These are phyloP conservation scores for Eclectus roratus DNA, from an alignment of 2,113 vertebrate species.

Conservation along the genomic window DNA sequence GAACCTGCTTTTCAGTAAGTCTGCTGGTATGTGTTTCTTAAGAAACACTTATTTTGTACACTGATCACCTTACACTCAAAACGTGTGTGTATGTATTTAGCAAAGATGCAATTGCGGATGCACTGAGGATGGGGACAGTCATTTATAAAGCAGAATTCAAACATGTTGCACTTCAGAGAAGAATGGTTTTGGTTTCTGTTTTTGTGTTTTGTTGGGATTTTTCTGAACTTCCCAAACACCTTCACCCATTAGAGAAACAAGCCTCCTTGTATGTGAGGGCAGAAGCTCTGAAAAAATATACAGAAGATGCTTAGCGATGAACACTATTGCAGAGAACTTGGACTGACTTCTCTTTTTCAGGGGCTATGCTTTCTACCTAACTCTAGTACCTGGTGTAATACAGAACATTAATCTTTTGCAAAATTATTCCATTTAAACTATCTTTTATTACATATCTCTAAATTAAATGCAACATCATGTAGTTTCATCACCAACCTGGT, in stretches of 20 bases:
- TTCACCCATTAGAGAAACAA: not conserved
- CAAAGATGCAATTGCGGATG: not conserved
- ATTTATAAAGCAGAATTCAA: not conserved
- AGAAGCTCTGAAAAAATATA: not conserved
- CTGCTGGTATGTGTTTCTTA: not conserved
- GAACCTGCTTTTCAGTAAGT: not conserved
- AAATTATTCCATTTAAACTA: not conserved
- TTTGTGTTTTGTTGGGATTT: not conserved
- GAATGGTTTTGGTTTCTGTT: not conserved
- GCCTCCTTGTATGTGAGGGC: not conserved
- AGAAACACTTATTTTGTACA: not conserved
- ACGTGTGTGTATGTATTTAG: not conserved
- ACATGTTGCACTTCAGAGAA: not conserved
- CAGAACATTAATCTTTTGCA: not conserved
- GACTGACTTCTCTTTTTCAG: accelerated
- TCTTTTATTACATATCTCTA: conserved; percentile 78
- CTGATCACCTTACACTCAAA: not conserved
- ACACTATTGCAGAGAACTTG: not conserved
- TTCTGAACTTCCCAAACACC: not conserved
- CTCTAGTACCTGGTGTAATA: not conserved
- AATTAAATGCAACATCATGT: conserved; percentile 69
- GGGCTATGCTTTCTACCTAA: not conserved
- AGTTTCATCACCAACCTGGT: conserved; percentile 84
- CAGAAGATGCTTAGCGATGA: accelerated
- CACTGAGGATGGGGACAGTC: not conserved